Conservation (phyloP, 1,140 invertebrate species). For the Anoplophora glabripennis region DNA sequence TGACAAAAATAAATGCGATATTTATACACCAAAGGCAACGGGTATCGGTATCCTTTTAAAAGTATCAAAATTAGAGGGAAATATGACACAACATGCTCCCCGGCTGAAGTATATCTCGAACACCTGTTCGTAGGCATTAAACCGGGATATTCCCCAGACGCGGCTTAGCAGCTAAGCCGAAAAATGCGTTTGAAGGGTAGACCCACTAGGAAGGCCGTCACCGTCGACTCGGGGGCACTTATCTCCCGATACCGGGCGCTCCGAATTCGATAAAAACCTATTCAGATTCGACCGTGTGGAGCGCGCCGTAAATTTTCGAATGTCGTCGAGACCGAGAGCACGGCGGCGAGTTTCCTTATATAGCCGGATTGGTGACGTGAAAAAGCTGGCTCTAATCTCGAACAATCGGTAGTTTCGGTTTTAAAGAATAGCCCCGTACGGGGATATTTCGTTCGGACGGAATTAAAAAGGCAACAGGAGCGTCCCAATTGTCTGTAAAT, state of each 20-base stretch:
- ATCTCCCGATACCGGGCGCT: conserved; percentile 3
- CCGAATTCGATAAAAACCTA: conserved; percentile 12
- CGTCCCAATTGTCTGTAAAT: too few relatives aligned
- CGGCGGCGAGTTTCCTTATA: conserved; percentile 14
- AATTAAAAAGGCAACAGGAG: too few relatives aligned
- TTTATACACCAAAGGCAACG: too few relatives aligned
- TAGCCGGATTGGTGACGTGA: not conserved
- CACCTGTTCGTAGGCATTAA: not conserved
- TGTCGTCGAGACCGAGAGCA: conserved; percentile 5
- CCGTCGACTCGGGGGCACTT: not conserved
- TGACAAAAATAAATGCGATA: too few relatives aligned
- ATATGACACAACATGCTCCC: too few relatives aligned
- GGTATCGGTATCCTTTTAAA: too few relatives aligned
- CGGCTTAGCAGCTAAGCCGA: not conserved
- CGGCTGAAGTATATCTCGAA: too few relatives aligned
- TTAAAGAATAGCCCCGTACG: too few relatives aligned
- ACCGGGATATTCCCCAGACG: not conserved
- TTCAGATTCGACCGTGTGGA: conserved; percentile 12
- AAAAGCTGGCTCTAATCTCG: not conserved
- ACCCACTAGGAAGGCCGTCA: not conserved
- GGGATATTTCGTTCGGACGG: too few relatives aligned
- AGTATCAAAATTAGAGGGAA: too few relatives aligned
- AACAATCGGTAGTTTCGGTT: not conserved
- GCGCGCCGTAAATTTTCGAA: conserved; percentile 8
- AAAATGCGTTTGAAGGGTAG: not conserved